Evolutionary conservation across 2,888 invertebrate genomes (phyloP).

Genomic region (Bellardia pandia): DNA sequence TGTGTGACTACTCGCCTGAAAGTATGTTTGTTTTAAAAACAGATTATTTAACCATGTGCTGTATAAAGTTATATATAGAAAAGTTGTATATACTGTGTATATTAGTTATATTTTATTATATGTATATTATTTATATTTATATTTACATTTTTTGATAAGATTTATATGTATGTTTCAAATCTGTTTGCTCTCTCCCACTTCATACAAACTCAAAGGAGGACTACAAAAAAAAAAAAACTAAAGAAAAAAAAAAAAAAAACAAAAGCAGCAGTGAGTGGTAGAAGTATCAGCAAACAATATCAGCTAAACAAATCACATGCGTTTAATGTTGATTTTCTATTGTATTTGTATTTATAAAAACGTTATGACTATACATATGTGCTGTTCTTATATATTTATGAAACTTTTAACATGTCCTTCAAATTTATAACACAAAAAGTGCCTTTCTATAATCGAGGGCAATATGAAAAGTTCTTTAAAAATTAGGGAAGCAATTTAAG

Average conservation of each 20-base stretch:
- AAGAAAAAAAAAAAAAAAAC: neutral
- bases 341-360: conserved; percentile 42
- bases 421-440: conserved; percentile 24
- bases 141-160: conserved; percentile 41
- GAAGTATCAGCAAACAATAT: conserved; percentile 33
- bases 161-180: conserved; percentile 44
- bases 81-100: neutral
- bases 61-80: neutral
- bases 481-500: too few relatives aligned
- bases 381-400: conserved; percentile 23
- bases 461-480: too few relatives aligned
- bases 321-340: conserved; percentile 55
- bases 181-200: conserved; percentile 35
- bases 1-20: neutral
- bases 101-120: conserved; percentile 6
- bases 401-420: conserved; percentile 43
- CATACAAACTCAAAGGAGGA: too few relatives aligned
- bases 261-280: conserved; percentile 7
- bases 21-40: conserved; percentile 1
- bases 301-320: conserved; percentile 65
- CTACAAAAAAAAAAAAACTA: neutral
- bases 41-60: conserved; percentile 32
- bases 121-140: conserved; percentile 25
- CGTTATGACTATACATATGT: conserved; percentile 22
- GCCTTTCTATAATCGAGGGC: neutral